phyloP scores from a whole-genome alignment of 2,797 vertebrate genomes.

The Thamnophis elegans region DNA sequence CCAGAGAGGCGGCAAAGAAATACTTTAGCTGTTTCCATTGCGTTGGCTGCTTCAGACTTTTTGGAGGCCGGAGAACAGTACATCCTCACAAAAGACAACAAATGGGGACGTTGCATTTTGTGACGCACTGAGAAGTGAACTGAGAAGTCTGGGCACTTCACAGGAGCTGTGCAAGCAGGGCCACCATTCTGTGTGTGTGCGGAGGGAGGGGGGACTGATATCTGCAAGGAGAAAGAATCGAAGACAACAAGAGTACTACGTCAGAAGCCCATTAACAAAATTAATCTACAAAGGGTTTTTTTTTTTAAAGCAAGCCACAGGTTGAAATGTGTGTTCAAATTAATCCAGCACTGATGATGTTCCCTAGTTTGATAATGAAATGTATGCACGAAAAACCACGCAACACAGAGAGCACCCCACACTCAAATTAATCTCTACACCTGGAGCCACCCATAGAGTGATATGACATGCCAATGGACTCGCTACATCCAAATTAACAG shows the following conservation, averaged over 20 bases:
- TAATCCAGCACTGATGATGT: neutral
- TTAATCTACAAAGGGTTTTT: too few species aligned
- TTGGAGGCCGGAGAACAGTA: slow-evolving; percentile 73
- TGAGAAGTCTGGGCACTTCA: slow-evolving; percentile 71
- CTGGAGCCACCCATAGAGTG: neutral
- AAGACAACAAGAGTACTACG: neutral
- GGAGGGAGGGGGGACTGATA: neutral
- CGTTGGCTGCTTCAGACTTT: slow-evolving; percentile 61
- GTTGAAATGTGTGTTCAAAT: neutral
- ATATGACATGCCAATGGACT: neutral
- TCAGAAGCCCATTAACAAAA: neutral
- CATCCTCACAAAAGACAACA: slow-evolving; percentile 60
- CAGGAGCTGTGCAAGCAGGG: slow-evolving; percentile 41
- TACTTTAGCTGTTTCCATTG: slow-evolving; percentile 53
- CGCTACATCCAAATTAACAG: neutral
- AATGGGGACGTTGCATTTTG: slow-evolving; percentile 62
- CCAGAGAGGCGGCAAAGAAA: slow-evolving; percentile 71
- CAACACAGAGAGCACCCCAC: neutral
- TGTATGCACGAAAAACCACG: neutral
- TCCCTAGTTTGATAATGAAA: neutral
- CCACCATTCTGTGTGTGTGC: slow-evolving; percentile 1
- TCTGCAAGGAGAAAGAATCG: slow-evolving; percentile 34
- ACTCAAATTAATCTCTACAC: neutral
- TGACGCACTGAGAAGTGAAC: slow-evolving; percentile 65
- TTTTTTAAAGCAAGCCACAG: neutral